Base-by-base conservation (phyloP, 2,113 vertebrate genomes). In the Saguinus midas region DNA sequence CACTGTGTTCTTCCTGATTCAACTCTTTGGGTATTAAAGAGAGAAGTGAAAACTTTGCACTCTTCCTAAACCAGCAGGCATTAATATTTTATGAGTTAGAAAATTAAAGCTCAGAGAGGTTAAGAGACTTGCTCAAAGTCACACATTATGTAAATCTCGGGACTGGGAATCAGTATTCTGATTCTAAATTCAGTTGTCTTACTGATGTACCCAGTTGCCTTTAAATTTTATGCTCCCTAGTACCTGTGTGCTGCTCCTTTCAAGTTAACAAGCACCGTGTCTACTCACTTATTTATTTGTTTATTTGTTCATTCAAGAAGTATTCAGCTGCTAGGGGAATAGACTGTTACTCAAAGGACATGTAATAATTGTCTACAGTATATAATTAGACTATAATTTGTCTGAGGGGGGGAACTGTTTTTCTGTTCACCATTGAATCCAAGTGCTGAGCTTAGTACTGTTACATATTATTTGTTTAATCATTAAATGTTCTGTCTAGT, bases 171-270 rank as follows among this genome's bases (percentile, higher is more conserved):
- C 14, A 94, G 18, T 90, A 89, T 78, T 86, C 97, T 73, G 13
- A 91, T 91, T 91, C 52, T 48, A 88, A 95, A 90, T 89, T 83
- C 5, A 37, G 2, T 82, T 96, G 86, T 95, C 66, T 94, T 68
- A 70, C n/a, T 80, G 20, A 84, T 80, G 70, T 5, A 32, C 12
- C 58, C 94, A 70, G 80, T 84, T 94, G 2, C 14, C 80, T 84
- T 92, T 37, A 45, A 50, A 52, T 72, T 66, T 80, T 64, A 81
- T 90, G 40, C 58, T 90, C 18, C 9, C 17, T 76, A n/a, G 20
- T 16, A 94, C 73, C 20, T 57, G 32, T 82, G 61, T 75, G 14
- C 45, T 90, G 1, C 2, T 88, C 5, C 35, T 12, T 10, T 93
- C 13, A 90, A 87, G 57, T 90, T 83, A 75, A 27, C 8, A 58